Conservation (phyloP, 2,888 invertebrate species). For the Lycocerus yunnanus region DNA sequence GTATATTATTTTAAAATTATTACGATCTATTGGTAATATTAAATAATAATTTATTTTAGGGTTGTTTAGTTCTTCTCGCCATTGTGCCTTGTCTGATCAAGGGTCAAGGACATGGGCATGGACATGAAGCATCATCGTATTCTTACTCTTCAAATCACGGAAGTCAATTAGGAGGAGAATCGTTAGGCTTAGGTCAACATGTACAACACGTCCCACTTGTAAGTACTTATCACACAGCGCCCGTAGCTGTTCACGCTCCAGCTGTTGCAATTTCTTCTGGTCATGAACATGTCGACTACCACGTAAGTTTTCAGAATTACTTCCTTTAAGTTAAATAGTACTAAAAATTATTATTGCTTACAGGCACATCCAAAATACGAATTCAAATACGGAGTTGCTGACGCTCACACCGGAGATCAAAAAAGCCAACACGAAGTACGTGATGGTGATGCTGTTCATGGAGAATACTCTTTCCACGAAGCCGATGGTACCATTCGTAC, state of each 20-base stretch:
- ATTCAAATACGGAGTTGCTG: constrained; percentile 62
- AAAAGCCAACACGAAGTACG: constrained; percentile 58
- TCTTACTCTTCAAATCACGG: neutral
- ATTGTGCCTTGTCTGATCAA: neutral
- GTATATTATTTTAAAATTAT: neutral
- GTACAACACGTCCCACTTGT: constrained; percentile 3
- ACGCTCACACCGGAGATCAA: constrained; percentile 63
- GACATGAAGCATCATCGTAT: constrained; percentile 40
- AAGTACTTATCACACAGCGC: constrained; percentile 26
- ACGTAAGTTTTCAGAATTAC: constrained; percentile 14
- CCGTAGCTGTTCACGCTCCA: neutral
- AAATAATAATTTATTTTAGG: neutral
- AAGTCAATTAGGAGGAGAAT: neutral
- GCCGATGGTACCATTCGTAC: constrained; percentile 61
- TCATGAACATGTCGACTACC: constrained; percentile 23
- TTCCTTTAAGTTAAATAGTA: neutral
- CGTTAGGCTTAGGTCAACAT: neutral
- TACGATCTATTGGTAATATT: neutral
- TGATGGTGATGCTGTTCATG: constrained; percentile 61
- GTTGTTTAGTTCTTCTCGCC: neutral
- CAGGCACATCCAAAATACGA: constrained; percentile 63
- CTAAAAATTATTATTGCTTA: neutral
- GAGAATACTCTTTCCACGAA: constrained; percentile 58
- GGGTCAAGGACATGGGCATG: constrained; percentile 29
- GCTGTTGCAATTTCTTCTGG: constrained; percentile 33